These are phyloP conservation scores for Platyscelio sp. DNA, from an alignment of 2,888 invertebrate species.

Conservation along the genomic window DNA sequence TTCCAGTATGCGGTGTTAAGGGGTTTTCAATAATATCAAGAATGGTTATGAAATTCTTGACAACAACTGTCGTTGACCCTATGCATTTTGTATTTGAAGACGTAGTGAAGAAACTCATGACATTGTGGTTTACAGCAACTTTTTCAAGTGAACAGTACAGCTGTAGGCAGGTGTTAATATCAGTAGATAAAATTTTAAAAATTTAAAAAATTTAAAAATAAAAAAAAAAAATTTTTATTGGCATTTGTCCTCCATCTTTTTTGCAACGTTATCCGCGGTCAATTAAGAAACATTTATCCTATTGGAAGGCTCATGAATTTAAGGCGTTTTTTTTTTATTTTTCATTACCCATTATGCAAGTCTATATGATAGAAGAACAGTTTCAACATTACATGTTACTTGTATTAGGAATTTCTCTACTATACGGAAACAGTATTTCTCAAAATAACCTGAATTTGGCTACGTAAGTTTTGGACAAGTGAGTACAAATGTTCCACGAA, in stretches of 20 bases:
- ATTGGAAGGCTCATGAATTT: slow-evolving; percentile 20
- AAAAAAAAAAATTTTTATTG: no score
- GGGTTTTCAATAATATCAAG: slow-evolving; percentile 8
- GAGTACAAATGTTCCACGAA: slow-evolving; percentile 52
- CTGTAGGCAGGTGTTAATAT: no score
- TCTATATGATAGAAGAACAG: slow-evolving; percentile 63
- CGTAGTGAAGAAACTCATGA: slow-evolving; percentile 6
- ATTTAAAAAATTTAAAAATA: no score
- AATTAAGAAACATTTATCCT: neutral
- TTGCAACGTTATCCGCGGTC: neutral
- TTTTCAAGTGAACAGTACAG: neutral
- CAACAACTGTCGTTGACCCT: slow-evolving; percentile 39
- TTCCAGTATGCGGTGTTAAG: slow-evolving; percentile 11
- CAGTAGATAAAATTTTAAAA: no score
- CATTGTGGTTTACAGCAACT: slow-evolving; percentile 43
- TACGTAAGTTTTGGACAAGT: slow-evolving; percentile 50
- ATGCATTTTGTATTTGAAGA: slow-evolving; percentile 64
- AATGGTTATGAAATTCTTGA: slow-evolving; percentile 8
- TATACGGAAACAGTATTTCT: slow-evolving; percentile 63
- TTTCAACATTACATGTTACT: slow-evolving; percentile 61
- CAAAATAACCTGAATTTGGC: slow-evolving; percentile 41
- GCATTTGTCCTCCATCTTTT: neutral
- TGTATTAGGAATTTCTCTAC: slow-evolving; percentile 19
- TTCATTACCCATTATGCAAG: slow-evolving; percentile 17
- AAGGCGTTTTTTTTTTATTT: slow-evolving; percentile 9